phyloP scores from a whole-genome alignment of 2,888 invertebrate species.

The Rhorus exstirpatorius region DNA sequence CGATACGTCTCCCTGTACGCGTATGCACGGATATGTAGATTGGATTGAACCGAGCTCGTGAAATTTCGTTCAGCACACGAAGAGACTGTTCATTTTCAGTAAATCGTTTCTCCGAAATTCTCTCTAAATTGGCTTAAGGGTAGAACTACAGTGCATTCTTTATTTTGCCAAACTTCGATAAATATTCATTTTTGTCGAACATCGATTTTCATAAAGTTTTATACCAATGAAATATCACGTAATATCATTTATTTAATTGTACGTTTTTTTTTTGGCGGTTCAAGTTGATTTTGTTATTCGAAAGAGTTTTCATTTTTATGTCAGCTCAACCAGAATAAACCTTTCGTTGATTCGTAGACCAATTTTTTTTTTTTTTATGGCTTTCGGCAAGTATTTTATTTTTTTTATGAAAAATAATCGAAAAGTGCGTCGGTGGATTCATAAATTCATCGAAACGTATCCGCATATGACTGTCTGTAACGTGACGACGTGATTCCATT shows the following conservation, averaged over 20 bases:
- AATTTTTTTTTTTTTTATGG: too few relatives aligned
- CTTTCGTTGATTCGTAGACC: too few relatives aligned
- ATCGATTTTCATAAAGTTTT: neutral
- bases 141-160: neutral
- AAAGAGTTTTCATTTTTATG: too few relatives aligned
- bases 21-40: neutral
- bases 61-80: constrained; percentile 23
- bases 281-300: too few relatives aligned
- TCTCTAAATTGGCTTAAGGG: constrained; percentile 26
- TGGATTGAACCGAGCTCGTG: constrained; percentile 18
- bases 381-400: neutral
- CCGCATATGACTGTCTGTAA: neutral
- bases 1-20: neutral
- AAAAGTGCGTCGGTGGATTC: neutral
- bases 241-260: too few relatives aligned
- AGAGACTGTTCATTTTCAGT: neutral
- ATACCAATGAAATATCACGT: neutral
- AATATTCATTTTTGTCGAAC: neutral
- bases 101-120: constrained; percentile 20
- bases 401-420: neutral
- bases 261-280: neutral
- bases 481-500: neutral
- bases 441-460: constrained; percentile 20
- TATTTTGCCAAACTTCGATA: neutral
- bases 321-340: neutral